A percentile compares a stretch with the other conserved stretches of the same genome.
These are phyloP conservation scores for Caradrina clavipalpis DNA, from an alignment of 2,888 invertebrate species.

Conservation along the genomic window DNA sequence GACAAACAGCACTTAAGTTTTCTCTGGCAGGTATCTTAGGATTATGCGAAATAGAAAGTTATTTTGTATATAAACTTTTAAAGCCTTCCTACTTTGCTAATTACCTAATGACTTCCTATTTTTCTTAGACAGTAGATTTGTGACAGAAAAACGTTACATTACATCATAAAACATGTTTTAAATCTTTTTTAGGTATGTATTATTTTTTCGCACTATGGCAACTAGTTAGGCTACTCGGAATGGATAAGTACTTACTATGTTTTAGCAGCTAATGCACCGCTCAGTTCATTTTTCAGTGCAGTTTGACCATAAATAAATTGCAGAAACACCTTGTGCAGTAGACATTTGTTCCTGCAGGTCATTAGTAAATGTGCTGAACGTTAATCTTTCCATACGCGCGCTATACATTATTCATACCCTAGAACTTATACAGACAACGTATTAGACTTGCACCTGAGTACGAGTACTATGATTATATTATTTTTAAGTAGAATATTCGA, in stretches of 20 bases:
- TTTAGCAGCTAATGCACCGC: background rate
- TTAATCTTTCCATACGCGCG: background rate
- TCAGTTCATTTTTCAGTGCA: background rate
- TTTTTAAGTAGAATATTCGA: constrained; percentile 36
- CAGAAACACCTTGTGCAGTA: background rate
- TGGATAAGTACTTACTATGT: background rate
- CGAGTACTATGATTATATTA: constrained; percentile 37
- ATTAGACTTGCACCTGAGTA: constrained; percentile 47
- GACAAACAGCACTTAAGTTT: constrained; percentile 6
- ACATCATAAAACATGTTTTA: background rate
- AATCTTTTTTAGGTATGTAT: background rate
- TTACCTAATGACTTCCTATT: too few relatives aligned
- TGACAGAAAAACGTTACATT: background rate
- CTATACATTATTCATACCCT: constrained; percentile 36
- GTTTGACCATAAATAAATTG: background rate
- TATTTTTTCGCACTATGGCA: background rate
- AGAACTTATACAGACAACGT: constrained; percentile 24
- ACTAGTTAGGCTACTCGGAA: background rate
- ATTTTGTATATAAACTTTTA: background rate
- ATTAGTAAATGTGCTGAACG: background rate
- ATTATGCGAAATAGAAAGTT: background rate
- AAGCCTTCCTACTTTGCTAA: too few relatives aligned
- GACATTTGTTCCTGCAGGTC: background rate
- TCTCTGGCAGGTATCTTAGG: background rate
- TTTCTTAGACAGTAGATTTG: too few relatives aligned